A percentile compares a stretch with the other conserved stretches of the same genome.
Evolutionary conservation across 2,888 invertebrate genomes (phyloP).

Genomic region (Quadriops clusia): DNA sequence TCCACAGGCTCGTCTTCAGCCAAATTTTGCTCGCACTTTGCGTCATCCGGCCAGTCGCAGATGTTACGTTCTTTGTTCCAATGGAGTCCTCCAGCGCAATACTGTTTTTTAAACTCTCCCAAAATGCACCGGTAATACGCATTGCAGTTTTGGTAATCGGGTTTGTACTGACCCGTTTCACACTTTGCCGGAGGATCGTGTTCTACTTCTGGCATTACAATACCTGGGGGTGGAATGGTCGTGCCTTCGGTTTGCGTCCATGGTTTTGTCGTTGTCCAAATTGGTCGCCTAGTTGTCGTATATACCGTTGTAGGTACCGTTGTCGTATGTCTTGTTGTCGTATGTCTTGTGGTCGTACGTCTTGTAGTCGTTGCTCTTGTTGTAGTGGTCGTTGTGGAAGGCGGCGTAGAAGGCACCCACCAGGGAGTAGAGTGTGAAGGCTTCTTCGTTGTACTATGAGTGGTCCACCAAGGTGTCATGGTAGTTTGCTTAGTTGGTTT

Average conservation of each 20-base stretch:
- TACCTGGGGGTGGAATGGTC: slow-evolving; percentile 36
- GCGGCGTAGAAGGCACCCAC: slow-evolving; percentile 18
- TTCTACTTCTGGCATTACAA: slow-evolving; percentile 37
- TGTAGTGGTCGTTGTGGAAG: slow-evolving; percentile 16
- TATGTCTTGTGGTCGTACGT: slow-evolving; percentile 8
- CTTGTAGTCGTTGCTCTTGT: slow-evolving; percentile 17
- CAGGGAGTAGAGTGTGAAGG: slow-evolving; percentile 22
- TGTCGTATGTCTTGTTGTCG: slow-evolving; percentile 4
- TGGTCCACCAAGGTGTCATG: slow-evolving; percentile 18
- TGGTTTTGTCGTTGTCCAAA: slow-evolving; percentile 13
- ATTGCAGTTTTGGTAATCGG: slow-evolving; percentile 59
- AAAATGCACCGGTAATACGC: slow-evolving; percentile 66
- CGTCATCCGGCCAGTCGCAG: slow-evolving; percentile 72
- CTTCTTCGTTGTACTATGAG: too few relatives aligned
- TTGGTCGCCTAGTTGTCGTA: slow-evolving; percentile 13
- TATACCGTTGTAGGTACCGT: slow-evolving; percentile 8
- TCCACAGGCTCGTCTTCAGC: slow-evolving; percentile 5
- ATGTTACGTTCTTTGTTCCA: slow-evolving; percentile 57
- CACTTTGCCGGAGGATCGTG: slow-evolving; percentile 31
- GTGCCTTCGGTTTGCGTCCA: slow-evolving; percentile 8
- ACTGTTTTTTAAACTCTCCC: slow-evolving; percentile 57
- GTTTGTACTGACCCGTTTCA: slow-evolving; percentile 37
- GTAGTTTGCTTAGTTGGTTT: slow-evolving; percentile 20
- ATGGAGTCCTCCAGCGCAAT: slow-evolving; percentile 69
- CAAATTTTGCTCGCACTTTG: slow-evolving; percentile 43